Evolutionary conservation across 30 jellyfish, hydroid and myxozoan genomes (phyloP).

Genomic region (Hydractinia echinata): DNA sequence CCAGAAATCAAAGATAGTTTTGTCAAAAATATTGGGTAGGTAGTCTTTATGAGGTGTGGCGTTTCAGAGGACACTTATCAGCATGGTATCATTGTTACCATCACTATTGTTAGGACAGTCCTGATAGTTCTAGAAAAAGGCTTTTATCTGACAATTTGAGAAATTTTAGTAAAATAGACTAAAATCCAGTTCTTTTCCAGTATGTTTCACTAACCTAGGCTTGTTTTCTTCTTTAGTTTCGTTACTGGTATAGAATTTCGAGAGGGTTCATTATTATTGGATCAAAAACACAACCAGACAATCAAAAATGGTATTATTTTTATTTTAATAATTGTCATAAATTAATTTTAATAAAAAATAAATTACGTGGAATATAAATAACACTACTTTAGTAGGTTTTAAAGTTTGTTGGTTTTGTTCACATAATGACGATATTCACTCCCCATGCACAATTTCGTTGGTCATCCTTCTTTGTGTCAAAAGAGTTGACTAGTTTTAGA

Average conservation of each 20-base stretch:
- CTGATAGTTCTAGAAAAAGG: too few relatives aligned
- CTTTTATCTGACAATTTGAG: too few relatives aligned
- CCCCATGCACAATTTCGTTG: neutral
- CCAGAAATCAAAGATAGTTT: slow-evolving; percentile 83
- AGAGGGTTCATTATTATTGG: slow-evolving; percentile 84
- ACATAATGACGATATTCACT: too few relatives aligned
- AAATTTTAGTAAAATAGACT: too few relatives aligned
- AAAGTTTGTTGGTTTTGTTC: too few relatives aligned
- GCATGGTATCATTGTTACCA: too few relatives aligned
- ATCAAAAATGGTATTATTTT: slow-evolving; percentile 56
- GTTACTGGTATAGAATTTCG: slow-evolving; percentile 98
- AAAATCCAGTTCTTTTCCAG: too few relatives aligned
- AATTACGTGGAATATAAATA: too few relatives aligned
- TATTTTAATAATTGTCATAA: neutral
- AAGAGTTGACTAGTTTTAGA: neutral
- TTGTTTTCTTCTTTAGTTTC: slow-evolving; percentile 36
- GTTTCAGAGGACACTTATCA: too few relatives aligned
- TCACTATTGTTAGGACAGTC: too few relatives aligned
- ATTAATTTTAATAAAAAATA: neutral
- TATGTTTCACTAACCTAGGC: too few relatives aligned
- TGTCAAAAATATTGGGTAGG: slow-evolving; percentile 86
- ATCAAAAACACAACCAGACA: slow-evolving; percentile 43
- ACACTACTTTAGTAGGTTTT: too few relatives aligned
- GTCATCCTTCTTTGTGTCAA: neutral
- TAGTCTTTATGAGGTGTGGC: neutral